Evolutionary conservation across 2,797 vertebrate species (phyloP).

Genomic region (Petrocephalus sullivani): DNA sequence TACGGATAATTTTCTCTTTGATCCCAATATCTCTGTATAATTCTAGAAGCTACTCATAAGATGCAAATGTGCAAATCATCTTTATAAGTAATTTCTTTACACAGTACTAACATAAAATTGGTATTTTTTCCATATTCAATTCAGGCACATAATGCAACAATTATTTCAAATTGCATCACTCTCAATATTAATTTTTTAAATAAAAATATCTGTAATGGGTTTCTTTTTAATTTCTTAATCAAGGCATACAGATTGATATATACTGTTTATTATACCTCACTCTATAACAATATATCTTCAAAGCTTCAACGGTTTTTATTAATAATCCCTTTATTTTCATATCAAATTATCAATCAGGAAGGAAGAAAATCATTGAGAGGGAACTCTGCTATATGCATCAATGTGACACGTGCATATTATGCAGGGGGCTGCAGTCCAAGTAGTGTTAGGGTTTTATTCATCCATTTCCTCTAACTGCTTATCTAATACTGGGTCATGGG

Average conservation of each 20-base stretch:
- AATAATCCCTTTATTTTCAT: not conserved
- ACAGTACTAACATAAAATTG: not conserved
- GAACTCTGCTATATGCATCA: not conserved
- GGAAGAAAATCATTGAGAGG: not conserved
- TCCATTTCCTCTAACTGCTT: not conserved
- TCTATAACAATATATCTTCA: not conserved
- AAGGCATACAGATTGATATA: not conserved
- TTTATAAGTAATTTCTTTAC: not conserved
- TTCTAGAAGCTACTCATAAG: not conserved
- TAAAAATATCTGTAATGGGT: not conserved
- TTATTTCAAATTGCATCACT: not conserved
- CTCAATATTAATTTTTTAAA: not conserved
- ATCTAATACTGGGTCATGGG: not conserved
- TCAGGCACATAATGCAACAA: not conserved
- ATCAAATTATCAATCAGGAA: constrained; percentile 10
- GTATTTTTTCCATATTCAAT: not conserved
- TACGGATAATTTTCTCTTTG: not conserved
- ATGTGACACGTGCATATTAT: not conserved
- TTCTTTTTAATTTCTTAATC: not conserved
- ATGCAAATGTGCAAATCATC: not conserved
- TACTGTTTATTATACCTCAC: not conserved
- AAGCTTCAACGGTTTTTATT: not conserved
- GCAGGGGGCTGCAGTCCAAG: not conserved
- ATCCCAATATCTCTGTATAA: not conserved
- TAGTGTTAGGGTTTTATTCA: not conserved